phyloP scores from a whole-genome alignment of 2,113 vertebrate genomes.

The Carassius auratus region DNA sequence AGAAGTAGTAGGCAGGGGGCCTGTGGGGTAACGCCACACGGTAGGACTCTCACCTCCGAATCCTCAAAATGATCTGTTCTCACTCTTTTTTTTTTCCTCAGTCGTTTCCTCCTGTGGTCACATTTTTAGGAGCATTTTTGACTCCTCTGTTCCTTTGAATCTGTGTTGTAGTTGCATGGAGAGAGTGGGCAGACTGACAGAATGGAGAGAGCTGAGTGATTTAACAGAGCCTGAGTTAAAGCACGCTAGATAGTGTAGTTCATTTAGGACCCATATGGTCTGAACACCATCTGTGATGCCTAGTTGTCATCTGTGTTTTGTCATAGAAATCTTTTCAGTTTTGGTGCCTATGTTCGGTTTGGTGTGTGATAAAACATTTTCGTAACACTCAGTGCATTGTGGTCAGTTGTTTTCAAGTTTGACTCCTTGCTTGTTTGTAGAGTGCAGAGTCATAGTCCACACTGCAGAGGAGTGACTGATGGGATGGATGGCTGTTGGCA shows the following conservation, averaged over 20 bases:
- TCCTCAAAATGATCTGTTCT: slow-evolving; percentile 58
- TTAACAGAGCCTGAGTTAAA: slow-evolving; percentile 39
- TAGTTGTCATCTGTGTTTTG: slow-evolving; percentile 40
- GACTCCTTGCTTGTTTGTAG: slow-evolving; percentile 33
- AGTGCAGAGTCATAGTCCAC: slow-evolving; percentile 9
- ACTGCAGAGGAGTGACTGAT: slow-evolving; percentile 34
- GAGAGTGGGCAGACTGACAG: slow-evolving; percentile 55
- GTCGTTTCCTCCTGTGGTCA: slow-evolving; percentile 35
- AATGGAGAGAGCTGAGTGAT: slow-evolving; percentile 43
- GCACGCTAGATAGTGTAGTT: slow-evolving; percentile 34
- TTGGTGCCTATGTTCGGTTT: not conserved
- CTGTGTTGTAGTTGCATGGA: slow-evolving; percentile 66
- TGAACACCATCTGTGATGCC: slow-evolving; percentile 41
- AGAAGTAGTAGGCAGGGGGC: slow-evolving; percentile 53
- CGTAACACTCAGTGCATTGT: slow-evolving; percentile 15
- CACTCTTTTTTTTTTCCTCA: slow-evolving; percentile 38
- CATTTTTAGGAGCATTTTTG: slow-evolving; percentile 24
- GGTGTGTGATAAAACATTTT: not conserved
- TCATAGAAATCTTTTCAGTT: slow-evolving; percentile 28
- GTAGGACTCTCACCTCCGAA: slow-evolving; percentile 67
- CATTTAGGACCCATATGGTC: slow-evolving; percentile 28
- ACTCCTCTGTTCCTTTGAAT: slow-evolving; percentile 55
- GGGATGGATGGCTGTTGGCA: slow-evolving; percentile 45
- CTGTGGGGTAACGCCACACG: slow-evolving; percentile 59
- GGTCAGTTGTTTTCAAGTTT: slow-evolving; percentile 33